phyloP scores from a whole-genome alignment of 2,113 vertebrate genomes.

The Bubo bubo region DNA sequence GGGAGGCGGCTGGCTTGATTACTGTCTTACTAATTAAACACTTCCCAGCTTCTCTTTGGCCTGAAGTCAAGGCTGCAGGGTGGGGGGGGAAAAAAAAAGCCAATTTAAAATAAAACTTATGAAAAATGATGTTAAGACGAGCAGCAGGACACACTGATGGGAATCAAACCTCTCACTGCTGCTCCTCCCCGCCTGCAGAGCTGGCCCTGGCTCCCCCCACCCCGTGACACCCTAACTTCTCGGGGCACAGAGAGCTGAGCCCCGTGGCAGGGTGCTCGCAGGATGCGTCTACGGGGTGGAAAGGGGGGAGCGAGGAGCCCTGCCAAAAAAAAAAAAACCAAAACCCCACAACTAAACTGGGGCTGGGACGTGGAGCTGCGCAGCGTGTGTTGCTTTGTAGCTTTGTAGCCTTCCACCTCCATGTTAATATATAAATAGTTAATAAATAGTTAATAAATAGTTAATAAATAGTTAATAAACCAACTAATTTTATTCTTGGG shows the following conservation, averaged over 20 bases:
- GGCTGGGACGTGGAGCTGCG: neutral
- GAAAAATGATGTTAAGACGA: neutral
- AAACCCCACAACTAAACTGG: neutral
- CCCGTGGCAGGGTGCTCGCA: neutral
- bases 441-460: neutral
- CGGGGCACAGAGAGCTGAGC: neutral
- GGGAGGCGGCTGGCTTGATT: neutral
- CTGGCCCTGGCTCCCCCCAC: neutral
- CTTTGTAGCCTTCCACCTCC: neutral
- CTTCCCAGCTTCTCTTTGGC: neutral
- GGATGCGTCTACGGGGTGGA: neutral
- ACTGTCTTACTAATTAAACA: neutral
- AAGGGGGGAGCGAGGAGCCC: neutral
- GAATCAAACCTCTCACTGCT: neutral
- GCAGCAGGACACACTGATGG: neutral
- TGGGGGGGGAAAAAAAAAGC: too few relatives aligned
- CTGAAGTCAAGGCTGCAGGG: neutral
- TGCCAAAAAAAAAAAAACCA: neutral
- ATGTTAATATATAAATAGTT: neutral
- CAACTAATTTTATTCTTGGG: neutral
- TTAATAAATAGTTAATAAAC: neutral
- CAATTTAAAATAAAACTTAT: neutral
- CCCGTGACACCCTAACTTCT: neutral
- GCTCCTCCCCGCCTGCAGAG: rapidly evolving
- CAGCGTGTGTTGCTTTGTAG: rapidly evolving